Evolutionary conservation across 2,113 vertebrate genomes (phyloP), one percentile per base, ranked within the genome.

Genomic region (Hemichromis elongatus): DNA sequence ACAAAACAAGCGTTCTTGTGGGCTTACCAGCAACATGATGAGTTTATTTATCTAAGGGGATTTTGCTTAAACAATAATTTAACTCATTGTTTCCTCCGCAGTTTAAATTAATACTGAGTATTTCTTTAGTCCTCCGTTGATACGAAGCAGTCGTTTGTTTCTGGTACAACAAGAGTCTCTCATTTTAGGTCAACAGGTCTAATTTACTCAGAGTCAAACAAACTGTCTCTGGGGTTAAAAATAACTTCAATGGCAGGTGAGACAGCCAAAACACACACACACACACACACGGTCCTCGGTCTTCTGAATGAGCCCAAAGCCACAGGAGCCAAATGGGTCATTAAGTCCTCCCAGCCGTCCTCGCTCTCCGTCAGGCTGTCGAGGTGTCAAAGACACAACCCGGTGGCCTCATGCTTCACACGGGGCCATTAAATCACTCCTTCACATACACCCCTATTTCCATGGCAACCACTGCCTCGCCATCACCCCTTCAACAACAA

Each of bases 301-400:
- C 19, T 79, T 57, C 70, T 86, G 21, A 79, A 88, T 42, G 2
- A 57, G 55, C 66, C 45, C 37, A 77, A 81, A 84, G 52, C 83
- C 81, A 73, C 83, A 37, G 50, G 81, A 88, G 75, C 87, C 91
- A 91, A 90, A 88, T 88, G 90, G 90, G 81, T 86, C 83, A 85
- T 90, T 90, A 88, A 86, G 88, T 75, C 75, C 42, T 75, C 59
- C 21, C 45, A 4, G 73, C 61, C 40, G 47, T 26, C 50, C 21
- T 79, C 21, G 1, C 55, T 11, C 73, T 83, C 82, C 9, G 3
- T 68, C 86, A 56, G 18, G 63, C 75, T 79, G 75, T 42, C 5
- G 28, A 86, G 88, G 90, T 87, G 87, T 92, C 84, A 73, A 82
- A 68, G 80, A 4, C 50, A 81, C 89, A 80, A 86, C 87, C 47